Conservation (phyloP, 2,888 invertebrate genomes). For the Heteromyza rotundicornis region DNA sequence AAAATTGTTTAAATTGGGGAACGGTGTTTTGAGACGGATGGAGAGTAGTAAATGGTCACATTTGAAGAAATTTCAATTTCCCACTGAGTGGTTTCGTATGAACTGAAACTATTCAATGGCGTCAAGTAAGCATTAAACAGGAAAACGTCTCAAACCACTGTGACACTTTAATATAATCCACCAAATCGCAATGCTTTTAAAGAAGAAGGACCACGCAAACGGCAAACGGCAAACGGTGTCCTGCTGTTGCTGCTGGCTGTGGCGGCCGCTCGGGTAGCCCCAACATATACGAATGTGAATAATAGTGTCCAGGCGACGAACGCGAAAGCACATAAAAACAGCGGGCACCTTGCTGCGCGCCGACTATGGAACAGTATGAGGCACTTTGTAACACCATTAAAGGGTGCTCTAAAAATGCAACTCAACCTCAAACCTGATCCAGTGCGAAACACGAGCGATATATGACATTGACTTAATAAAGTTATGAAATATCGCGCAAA, state of each 20-base stretch:
- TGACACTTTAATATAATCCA: too few relatives aligned
- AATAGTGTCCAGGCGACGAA: constrained; percentile 45
- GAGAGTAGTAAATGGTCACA: too few relatives aligned
- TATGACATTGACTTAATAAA: constrained; percentile 56
- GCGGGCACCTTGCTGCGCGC: constrained; percentile 56
- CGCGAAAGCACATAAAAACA: constrained; percentile 56
- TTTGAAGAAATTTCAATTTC: too few relatives aligned
- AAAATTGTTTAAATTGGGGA: too few relatives aligned
- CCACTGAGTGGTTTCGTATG: too few relatives aligned
- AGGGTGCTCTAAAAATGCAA: constrained; percentile 14
- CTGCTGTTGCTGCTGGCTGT: constrained; percentile 46
- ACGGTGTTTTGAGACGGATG: too few relatives aligned
- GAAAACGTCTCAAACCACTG: too few relatives aligned
- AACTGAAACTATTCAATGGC: too few relatives aligned
- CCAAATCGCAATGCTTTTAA: too few relatives aligned
- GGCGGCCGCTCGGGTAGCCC: too few relatives aligned
- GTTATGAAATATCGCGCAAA: constrained; percentile 53
- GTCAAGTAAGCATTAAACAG: too few relatives aligned
- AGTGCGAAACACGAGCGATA: constrained; percentile 31
- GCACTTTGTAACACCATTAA: not conserved
- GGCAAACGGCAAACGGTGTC: constrained; percentile 38
- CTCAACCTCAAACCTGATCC: not conserved
- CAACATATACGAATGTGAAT: constrained; percentile 42
- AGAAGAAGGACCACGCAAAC: too few relatives aligned
- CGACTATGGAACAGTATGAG: constrained; percentile 23